Evolutionary conservation across 2,113 vertebrate genomes (phyloP).

Genomic region (Epinephelus moara): DNA sequence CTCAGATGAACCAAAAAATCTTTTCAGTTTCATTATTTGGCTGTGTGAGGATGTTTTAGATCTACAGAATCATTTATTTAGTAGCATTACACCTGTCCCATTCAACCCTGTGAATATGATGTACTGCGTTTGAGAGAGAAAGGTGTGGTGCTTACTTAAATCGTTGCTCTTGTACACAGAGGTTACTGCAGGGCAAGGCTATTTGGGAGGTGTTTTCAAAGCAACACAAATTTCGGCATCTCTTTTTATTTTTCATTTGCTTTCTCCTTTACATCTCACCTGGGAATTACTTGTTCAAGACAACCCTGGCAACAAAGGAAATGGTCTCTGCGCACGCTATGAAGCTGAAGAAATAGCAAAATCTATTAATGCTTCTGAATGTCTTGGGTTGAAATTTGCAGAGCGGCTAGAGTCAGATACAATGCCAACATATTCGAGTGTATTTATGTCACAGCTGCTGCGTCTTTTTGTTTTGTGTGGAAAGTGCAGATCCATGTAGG

Average conservation of each 20-base stretch:
- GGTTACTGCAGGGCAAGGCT: conserved; percentile 43
- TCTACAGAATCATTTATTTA: conserved; percentile 17
- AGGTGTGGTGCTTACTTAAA: conserved; percentile 16
- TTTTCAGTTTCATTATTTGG: conserved; percentile 14
- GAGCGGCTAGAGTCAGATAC: background rate
- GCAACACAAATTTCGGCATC: conserved; percentile 47
- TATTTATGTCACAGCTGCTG: conserved; percentile 43
- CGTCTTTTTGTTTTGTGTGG: conserved; percentile 47
- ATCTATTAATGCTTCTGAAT: conserved; percentile 34
- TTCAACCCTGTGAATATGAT: conserved; percentile 22
- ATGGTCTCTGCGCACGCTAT: conserved; percentile 2
- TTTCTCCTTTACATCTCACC: conserved; percentile 41
- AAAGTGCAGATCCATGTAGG: conserved; percentile 54
- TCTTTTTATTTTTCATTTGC: conserved; percentile 49
- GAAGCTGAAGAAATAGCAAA: conserved; percentile 38
- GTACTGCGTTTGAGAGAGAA: conserved; percentile 14
- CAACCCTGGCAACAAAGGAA: conserved; percentile 35
- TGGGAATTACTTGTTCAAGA: conserved; percentile 46
- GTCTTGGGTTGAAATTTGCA: background rate
- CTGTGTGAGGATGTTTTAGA: conserved; percentile 21
- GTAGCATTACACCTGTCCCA: conserved; percentile 43
- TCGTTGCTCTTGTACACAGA: background rate
- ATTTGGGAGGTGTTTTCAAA: conserved; percentile 54
- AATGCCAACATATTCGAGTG: conserved; percentile 23
- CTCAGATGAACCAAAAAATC: conserved; percentile 14